Base-by-base conservation (phyloP, 2,113 vertebrate genomes). In the Datnioides undecimradiatus region DNA sequence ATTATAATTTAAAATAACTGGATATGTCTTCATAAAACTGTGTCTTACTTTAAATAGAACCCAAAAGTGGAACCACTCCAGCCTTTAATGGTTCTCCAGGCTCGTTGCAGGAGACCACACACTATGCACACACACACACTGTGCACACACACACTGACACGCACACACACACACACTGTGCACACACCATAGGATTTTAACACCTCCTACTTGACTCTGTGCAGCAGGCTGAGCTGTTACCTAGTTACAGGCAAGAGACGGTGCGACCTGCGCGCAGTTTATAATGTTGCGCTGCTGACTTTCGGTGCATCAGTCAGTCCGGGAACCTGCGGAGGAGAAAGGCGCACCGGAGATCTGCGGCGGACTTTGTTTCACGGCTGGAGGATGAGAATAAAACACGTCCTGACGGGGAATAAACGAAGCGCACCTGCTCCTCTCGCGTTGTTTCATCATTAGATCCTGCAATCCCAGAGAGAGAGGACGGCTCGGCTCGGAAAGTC, bases 191-290 rank as follows among this genome's bases (percentile, higher is more conserved):
- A 63, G 82, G 71, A 78, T 83, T 83, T 84, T 69, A 85, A 92
- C 91, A 86, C 92, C 93, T 93, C 92, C 93, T 86, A 76, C 90
- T 83, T 71, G 60, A 59, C 71, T 88, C 46, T 34, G 67, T 81
- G 85, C 83, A 51, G 84, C 91, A 70, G 71, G 87, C 83, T 77
- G 90, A 88, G 70, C 90, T 80, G 94, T 95, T 95, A 95, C 94
- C 94, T 94, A 92, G 94, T 88, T 93, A 95, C 94, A 78, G 68
- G 78, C 73, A 12, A 80, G 89, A 87, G 90, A 82, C 88, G 78
- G 86, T 46, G 90, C 75, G 72, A 64, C 65, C 59, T 71, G 76
- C 25, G 23, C 13, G 2, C 3, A 54, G 54, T 21, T 21, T 49
- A 19, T 79, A 79, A 63, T 68, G 88, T 74, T 33, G 84, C 82